Evolutionary conservation across 2,888 invertebrate species (phyloP), one percentile per base, ranked within the genome.

Genomic region (Eulithis testata): DNA sequence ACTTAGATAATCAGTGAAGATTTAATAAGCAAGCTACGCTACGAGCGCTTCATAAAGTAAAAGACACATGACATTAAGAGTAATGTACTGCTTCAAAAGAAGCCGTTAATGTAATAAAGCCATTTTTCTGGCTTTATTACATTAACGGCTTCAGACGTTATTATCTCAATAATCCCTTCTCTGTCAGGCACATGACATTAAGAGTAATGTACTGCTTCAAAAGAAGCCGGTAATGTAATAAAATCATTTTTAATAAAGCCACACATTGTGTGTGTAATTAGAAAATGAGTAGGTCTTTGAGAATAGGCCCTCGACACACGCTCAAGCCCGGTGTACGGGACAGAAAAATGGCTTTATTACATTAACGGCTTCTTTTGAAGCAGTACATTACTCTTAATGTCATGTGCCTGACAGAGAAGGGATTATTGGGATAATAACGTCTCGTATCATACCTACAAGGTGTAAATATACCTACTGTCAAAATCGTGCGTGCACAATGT

Each of bases 201-300:
- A 11, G 12, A 52, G 36, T 52, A 52, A 52, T 52, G 52, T 52
- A 52, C 36, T 52, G 52, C 12, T 37, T n/a, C 21, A 53, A 60
- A 45, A 54, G 54, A 40, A 40, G 49, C 21, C 11, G 53, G 14
- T 54, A 49, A 61, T 54, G 60, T 51, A 56, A 55, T 56, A 31
- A 44, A 47, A 43, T 50, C 40, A 50, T 55, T 37, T 61, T 62
- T 61, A n/a, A n/a, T n/a, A n/a, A n/a, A n/a, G n/a, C n/a, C n/a
- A n/a, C n/a, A n/a, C n/a, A n/a, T n/a, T n/a, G 21, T 21, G 21
- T 21, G 21, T 21, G 21, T 21, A 21, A 2, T 21, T 31, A 31
- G 31, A 31, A 31, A 31, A 4, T 31, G 21, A 21, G 40, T 8
- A 40, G 2, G 40, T n/a, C 7, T 37, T 12, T 36, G 37, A 52